Conservation (phyloP, 64 coral and sea anemone species). For the Cladopsammia gracilis region DNA sequence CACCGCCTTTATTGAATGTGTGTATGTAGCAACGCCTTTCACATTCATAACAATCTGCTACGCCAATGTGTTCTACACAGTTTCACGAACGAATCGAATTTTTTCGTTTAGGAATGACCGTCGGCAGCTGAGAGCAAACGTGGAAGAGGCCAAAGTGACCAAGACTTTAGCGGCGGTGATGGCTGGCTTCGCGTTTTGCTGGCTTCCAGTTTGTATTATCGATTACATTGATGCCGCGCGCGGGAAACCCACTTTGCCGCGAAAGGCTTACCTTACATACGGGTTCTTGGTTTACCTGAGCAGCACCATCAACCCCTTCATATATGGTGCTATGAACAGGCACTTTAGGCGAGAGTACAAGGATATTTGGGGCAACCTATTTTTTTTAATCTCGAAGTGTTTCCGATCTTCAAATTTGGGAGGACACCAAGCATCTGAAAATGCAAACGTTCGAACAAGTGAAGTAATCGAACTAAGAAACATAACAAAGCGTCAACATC, state of each 20-base stretch:
- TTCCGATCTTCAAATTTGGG: too few relatives aligned
- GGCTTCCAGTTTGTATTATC: conserved; percentile 65
- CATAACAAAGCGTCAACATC: too few relatives aligned
- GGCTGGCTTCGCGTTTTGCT: conserved; percentile 56
- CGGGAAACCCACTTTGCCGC: conserved; percentile 41
- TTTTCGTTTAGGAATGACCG: conserved; percentile 3
- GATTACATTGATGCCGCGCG: conserved; percentile 60
- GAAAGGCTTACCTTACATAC: conserved; percentile 71
- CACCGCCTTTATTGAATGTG: conserved; percentile 61
- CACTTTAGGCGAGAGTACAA: conserved; percentile 70
- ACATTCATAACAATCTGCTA: conserved; percentile 57
- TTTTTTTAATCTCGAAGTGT: not conserved
- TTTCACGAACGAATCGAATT: conserved; percentile 51
- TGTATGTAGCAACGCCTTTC: conserved; percentile 32
- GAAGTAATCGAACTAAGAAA: too few relatives aligned
- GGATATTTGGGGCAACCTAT: not conserved
- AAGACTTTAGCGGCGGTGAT: conserved; percentile 63
- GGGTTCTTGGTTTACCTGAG: conserved; percentile 42
- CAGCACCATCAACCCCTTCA: conserved; percentile 74
- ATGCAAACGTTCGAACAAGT: too few relatives aligned
- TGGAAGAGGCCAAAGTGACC: conserved; percentile 52
- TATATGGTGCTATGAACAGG: conserved; percentile 70
- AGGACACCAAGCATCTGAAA: too few relatives aligned
- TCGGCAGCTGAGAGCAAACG: conserved; percentile 38
- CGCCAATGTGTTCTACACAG: conserved; percentile 38